Evolutionary conservation across 2,113 vertebrate genomes (phyloP).

Genomic region (Pycnonotus jocosus): DNA sequence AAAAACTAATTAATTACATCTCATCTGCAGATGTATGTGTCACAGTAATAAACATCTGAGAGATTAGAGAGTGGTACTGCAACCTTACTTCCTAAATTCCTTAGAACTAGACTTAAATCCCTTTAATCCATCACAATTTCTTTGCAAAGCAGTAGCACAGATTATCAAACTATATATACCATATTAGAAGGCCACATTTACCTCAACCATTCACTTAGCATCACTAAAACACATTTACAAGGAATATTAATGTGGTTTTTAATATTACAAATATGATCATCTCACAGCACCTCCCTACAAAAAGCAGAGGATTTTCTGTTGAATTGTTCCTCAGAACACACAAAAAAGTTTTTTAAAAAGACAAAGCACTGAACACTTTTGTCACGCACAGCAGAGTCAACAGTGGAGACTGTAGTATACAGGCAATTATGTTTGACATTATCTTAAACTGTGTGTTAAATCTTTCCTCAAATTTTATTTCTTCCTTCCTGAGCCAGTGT

Average conservation of each 20-base stretch:
- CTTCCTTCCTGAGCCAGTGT: not conserved
- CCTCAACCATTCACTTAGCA: not conserved
- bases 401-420: not conserved
- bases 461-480: constrained; percentile 17
- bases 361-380: not conserved
- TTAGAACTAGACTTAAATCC: not conserved
- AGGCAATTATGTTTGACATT: not conserved
- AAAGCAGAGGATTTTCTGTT: not conserved
- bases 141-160: not conserved
- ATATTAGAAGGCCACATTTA: not conserved
- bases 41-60: not conserved
- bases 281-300: not conserved
- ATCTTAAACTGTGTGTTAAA: not conserved
- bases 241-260: not conserved
- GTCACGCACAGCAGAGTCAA: not conserved
- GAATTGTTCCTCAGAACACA: not conserved
- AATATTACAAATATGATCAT: not conserved
- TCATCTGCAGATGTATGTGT: not conserved
- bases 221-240: not conserved
- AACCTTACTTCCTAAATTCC: not conserved
- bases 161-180: not conserved
- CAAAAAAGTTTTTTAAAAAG: not conserved
- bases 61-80: not conserved
- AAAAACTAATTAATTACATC: not conserved
- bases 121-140: not conserved